Conservation (phyloP, 2,797 vertebrate species). For the Acanthurus tractus region DNA sequence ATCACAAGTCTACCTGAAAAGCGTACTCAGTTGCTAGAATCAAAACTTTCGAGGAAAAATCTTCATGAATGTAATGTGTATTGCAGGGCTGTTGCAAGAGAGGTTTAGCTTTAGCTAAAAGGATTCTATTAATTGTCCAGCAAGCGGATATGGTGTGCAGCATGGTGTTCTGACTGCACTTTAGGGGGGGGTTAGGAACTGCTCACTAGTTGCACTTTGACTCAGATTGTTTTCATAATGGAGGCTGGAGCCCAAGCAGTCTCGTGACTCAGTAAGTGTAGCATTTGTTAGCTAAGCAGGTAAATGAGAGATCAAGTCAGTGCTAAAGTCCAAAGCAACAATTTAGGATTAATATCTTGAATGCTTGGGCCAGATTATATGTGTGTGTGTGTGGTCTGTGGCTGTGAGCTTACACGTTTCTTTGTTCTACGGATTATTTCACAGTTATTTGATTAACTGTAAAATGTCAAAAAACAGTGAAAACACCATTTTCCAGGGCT, state of each 20-base stretch:
- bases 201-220: conserved; percentile 9
- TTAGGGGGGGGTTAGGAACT: not conserved
- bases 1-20: not conserved
- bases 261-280: conserved; percentile 18
- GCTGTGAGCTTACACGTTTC: not conserved
- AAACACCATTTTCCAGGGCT: too few species aligned
- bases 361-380: not conserved
- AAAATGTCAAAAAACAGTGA: too few species aligned
- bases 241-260: conserved; percentile 1
- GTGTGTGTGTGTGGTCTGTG: not conserved
- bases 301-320: conserved; percentile 17
- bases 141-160: too few species aligned
- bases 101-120: not conserved
- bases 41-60: not conserved
- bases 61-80: not conserved
- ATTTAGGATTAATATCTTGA: conserved; percentile 6
- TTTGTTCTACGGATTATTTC: too few species aligned
- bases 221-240: conserved; percentile 14
- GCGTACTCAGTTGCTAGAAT: not conserved
- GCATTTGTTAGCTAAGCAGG: conserved; percentile 15
- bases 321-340: conserved; percentile 28
- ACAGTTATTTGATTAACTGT: too few species aligned
- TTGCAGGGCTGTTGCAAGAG: too few species aligned
- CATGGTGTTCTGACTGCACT: conserved; percentile 6
- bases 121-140: not conserved